Base-by-base conservation (phyloP, 92 coral and sea anemone species). In the Umimayanthus chanpuru region DNA sequence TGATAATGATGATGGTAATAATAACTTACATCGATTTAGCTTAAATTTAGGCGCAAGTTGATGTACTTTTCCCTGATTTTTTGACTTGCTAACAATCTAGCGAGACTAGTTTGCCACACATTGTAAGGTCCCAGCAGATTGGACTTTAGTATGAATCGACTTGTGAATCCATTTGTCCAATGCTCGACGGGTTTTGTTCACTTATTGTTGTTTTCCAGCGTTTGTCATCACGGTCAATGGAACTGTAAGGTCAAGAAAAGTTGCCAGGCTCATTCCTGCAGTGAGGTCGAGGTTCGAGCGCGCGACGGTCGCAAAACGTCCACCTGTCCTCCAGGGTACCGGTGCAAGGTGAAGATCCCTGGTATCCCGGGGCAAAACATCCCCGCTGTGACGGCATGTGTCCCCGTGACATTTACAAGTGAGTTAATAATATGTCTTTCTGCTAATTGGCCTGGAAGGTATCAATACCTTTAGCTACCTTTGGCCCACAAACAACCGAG, bases 171-270 rank as follows among this genome's bases (percentile, higher is more conserved):
- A 10, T 40, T 40, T 40, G 43, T 40, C 43, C 43, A 41, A 4
- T 0, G 53, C 20, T 12, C 58, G 14, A 12, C 20, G 20, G 36
- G 2, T 53, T 58, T 64, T 68, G 38, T 66, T 56, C 26, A 16
- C 11, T 18, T 14, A 21, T 58, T 23, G 14, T 40, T 50, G 61
- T 50, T 28, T 81, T 76, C 1, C 89, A 95, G 98, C 44, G 83
- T 73, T 55, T 96, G 98, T 90, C 88, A 76, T 73, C 98, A 95
- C 90, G 98, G 98, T 30, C 88, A 91, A 61, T 96, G 98, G 98
- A 85, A 76, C 20, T 96, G 98, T 71, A 89, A 71, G 39, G 82
- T 89, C 43, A 88, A 93, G 89, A 65, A 73, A 40, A 91, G 87
- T 68, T 96, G 98, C 84, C 77, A 86, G 6, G 71, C 90, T 7